Evolutionary conservation across 2,797 vertebrate genomes (phyloP).

Genomic region (Crypturellus tataupa): DNA sequence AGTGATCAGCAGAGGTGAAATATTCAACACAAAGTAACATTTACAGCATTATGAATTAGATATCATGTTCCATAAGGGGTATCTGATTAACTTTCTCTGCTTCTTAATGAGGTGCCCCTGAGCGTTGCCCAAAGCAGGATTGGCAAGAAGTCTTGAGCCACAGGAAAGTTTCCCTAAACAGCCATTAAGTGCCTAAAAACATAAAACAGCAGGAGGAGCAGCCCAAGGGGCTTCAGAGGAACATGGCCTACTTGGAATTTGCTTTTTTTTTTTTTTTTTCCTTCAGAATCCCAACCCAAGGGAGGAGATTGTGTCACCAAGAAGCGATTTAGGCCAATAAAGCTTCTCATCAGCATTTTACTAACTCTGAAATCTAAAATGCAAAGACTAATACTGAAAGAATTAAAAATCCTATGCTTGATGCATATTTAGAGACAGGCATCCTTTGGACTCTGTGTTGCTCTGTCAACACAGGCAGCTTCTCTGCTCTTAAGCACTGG

Average conservation of each 20-base stretch:
- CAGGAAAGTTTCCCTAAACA: background rate
- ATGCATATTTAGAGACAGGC: background rate
- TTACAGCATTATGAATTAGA: background rate
- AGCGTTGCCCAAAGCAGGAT: conserved; percentile 16
- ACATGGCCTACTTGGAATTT: background rate
- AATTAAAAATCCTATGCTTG: background rate
- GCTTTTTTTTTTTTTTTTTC: background rate
- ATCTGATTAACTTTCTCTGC: background rate
- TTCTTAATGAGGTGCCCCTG: conserved; percentile 21
- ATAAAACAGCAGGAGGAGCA: background rate
- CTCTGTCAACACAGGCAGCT: background rate
- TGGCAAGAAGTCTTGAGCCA: background rate
- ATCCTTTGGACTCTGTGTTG: background rate
- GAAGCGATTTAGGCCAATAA: background rate
- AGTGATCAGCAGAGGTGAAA: conserved; percentile 25
- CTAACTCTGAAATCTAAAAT: conserved; percentile 7
- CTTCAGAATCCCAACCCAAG: conserved; percentile 25
- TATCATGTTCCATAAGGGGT: background rate
- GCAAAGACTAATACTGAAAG: conserved; percentile 55
- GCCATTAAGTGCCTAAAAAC: background rate
- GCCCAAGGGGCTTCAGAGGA: background rate
- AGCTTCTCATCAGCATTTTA: conserved; percentile 12
- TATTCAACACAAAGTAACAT: background rate
- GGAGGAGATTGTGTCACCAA: background rate
- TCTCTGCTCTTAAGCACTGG: background rate